These are phyloP conservation scores for Zoroaster sp. DNA, from an alignment of 53 echinoderm and acorn worm species.

Conservation along the genomic window DNA sequence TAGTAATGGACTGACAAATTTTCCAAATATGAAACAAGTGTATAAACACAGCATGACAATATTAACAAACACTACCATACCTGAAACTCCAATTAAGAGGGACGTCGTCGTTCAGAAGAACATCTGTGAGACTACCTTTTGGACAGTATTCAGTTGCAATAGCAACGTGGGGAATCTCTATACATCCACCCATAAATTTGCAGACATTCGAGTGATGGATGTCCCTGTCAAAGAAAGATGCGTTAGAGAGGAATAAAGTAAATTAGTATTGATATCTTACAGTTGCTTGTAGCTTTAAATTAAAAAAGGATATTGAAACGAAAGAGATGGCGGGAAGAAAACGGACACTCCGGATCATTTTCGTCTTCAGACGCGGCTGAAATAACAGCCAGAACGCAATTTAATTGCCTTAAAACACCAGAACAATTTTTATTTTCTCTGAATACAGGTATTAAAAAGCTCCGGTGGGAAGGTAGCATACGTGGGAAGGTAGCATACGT, in stretches of 20 bases:
- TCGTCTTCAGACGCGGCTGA: neutral
- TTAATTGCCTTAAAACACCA: too few relatives aligned
- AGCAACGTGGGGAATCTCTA: conserved; percentile 85
- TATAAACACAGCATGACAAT: too few relatives aligned
- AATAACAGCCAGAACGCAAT: neutral
- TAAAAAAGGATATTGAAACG: neutral
- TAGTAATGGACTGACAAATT: too few relatives aligned
- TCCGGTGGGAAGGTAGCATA: too few relatives aligned
- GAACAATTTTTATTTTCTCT: too few relatives aligned
- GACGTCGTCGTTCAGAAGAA: conserved; percentile 94
- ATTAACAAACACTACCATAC: too few relatives aligned
- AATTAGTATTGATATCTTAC: neutral
- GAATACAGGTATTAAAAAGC: too few relatives aligned
- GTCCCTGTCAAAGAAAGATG: conserved; percentile 77
- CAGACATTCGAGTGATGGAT: conserved; percentile 85
- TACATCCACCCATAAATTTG: conserved; percentile 90
- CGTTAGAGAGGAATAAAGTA: too few relatives aligned
- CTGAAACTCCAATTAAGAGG: conserved; percentile 99
- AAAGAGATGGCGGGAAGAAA: neutral
- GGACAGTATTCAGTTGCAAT: conserved; percentile 95
- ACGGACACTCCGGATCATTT: neutral
- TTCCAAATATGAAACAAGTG: too few relatives aligned
- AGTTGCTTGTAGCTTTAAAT: neutral
- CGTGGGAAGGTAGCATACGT: too few relatives aligned
- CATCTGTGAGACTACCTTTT: conserved; percentile 93